Percentiles rank a stretch among this genome's conserved stretches.
These are phyloP conservation scores for Enteromius viviparus DNA, from an alignment of 2,797 vertebrate species.

Conservation along the genomic window DNA sequence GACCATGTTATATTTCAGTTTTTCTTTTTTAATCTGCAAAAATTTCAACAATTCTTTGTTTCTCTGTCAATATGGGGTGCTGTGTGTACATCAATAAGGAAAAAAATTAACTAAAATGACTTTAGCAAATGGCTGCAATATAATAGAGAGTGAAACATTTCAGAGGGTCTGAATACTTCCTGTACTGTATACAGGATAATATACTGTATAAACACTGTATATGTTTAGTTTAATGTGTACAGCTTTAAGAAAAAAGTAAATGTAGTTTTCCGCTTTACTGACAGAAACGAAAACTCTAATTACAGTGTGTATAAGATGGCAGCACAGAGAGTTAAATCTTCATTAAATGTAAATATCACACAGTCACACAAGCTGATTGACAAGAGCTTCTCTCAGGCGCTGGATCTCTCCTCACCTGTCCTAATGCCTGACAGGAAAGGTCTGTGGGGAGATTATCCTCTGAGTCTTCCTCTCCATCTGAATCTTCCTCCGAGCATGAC, in stretches of 20 bases:
- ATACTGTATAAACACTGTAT: too few species aligned
- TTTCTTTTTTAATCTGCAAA: too few species aligned
- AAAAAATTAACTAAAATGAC: too few species aligned
- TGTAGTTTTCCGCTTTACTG: not conserved
- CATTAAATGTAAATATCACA: constrained; percentile 28
- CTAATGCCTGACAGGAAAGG: constrained; percentile 64
- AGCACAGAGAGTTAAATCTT: constrained; percentile 14
- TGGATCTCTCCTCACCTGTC: constrained; percentile 72
- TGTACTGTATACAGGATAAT: too few species aligned
- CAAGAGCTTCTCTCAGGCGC: not conserved
- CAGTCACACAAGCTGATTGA: constrained; percentile 38
- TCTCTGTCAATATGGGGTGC: too few species aligned
- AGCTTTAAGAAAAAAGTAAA: not conserved
- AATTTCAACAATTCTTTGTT: too few species aligned
- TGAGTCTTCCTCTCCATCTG: constrained; percentile 57
- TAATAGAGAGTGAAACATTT: too few species aligned
- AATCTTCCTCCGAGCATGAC: constrained; percentile 83
- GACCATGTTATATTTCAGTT: too few species aligned
- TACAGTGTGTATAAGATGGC: not conserved
- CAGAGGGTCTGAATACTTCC: too few species aligned
- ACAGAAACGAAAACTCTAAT: not conserved
- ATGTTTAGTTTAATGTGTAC: not conserved
- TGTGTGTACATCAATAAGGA: too few species aligned
- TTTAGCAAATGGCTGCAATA: too few species aligned
- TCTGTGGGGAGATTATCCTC: constrained; percentile 56